phyloP scores from a whole-genome alignment of 37 sponge, comb jelly and placozoan species.

The Hexactinellida sp. region DNA sequence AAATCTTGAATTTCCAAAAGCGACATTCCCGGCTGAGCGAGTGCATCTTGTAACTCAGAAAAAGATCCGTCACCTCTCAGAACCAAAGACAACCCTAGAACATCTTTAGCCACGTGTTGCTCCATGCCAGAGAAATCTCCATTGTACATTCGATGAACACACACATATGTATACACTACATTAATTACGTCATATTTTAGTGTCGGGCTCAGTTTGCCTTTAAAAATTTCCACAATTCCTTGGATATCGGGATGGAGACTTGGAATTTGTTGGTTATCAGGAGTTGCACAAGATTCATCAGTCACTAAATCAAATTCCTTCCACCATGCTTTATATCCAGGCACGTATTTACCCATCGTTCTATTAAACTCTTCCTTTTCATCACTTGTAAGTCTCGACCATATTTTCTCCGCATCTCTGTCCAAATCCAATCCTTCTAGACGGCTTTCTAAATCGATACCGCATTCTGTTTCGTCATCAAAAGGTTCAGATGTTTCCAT shows the following conservation, averaged over 20 bases:
- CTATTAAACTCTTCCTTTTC: background rate
- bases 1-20: background rate
- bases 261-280: background rate
- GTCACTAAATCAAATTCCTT: background rate
- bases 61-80: background rate
- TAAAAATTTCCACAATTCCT: background rate
- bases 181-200: conserved; percentile 8
- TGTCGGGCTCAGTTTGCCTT: background rate
- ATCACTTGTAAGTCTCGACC: background rate
- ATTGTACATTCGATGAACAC: conserved; percentile 11
- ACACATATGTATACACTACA: background rate
- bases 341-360: background rate
- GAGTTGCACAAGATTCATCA: background rate
- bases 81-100: background rate
- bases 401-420: background rate
- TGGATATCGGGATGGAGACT: background rate
- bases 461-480: background rate
- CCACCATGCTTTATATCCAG: conserved; percentile 3
- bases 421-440: background rate
- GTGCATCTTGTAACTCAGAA: background rate
- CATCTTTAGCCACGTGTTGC: background rate
- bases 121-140: background rate
- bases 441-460: background rate
- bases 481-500: background rate
- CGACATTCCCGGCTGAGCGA: background rate